Percentiles rank a stretch among this genome's conserved stretches.
Conservation (phyloP, 1,140 invertebrate species). For the Trichogramma pretiosum region DNA sequence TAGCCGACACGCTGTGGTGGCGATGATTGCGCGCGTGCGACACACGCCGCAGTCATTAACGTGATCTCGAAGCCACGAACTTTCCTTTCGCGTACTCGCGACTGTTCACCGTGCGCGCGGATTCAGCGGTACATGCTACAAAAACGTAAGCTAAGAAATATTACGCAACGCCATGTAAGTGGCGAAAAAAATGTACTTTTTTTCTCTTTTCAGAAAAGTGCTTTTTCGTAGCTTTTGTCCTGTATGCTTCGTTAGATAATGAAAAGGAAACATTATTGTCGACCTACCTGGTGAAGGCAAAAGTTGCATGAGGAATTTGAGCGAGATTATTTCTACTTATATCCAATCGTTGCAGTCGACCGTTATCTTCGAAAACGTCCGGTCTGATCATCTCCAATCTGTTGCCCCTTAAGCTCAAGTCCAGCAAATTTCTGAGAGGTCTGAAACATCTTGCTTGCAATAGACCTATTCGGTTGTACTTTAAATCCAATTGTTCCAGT, state of each 20-base stretch:
- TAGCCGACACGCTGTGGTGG: constrained; percentile 28
- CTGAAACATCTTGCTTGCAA: constrained; percentile 60
- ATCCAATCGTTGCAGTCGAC: constrained; percentile 58
- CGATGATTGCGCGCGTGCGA: constrained; percentile 21
- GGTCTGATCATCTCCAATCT: constrained; percentile 61
- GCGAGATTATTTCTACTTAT: constrained; percentile 69
- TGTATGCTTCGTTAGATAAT: too few relatives aligned
- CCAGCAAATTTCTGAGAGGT: constrained; percentile 53
- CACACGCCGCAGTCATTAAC: constrained; percentile 26
- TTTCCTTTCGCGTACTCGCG: constrained; percentile 29
- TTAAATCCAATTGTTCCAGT: constrained; percentile 66
- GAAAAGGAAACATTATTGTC: neutral
- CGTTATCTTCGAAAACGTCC: constrained; percentile 58
- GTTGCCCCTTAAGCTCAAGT: constrained; percentile 68
- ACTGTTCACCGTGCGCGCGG: constrained; percentile 4
- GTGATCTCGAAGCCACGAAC: constrained; percentile 25
- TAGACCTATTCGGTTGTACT: constrained; percentile 62
- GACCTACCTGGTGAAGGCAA: constrained; percentile 51
- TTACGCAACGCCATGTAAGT: too few relatives aligned
- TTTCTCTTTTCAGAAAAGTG: too few relatives aligned
- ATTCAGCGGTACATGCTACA: neutral
- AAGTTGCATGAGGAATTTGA: constrained; percentile 55
- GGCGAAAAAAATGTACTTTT: too few relatives aligned
- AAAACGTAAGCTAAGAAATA: too few relatives aligned
- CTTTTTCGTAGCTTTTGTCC: too few relatives aligned